A percentile compares a stretch with the other conserved stretches of the same genome.
phyloP scores from a whole-genome alignment of 1,140 invertebrate species.

The Papilio xuthus region DNA sequence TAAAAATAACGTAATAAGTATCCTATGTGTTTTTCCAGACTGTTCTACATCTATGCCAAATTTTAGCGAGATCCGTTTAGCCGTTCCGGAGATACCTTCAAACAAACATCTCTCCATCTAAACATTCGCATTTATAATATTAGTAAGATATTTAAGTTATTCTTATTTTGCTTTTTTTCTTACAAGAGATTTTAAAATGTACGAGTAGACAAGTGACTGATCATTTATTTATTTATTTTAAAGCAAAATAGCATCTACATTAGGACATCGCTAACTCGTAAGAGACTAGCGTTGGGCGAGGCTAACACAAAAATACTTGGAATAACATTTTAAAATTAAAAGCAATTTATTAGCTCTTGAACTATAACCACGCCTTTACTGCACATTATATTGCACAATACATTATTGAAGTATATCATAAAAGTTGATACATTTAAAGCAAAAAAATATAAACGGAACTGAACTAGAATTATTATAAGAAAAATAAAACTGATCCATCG shows the following conservation, averaged over 20 bases:
- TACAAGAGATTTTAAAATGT: too few relatives aligned
- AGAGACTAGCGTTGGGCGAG: not conserved
- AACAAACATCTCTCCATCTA: too few relatives aligned
- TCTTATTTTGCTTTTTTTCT: too few relatives aligned
- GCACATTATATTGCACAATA: not conserved
- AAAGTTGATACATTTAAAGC: constrained; percentile 14
- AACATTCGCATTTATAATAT: too few relatives aligned
- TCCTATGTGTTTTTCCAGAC: too few relatives aligned
- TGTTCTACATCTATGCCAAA: too few relatives aligned
- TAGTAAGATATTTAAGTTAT: too few relatives aligned
- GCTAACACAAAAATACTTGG: not conserved
- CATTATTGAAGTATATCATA: constrained; percentile 27
- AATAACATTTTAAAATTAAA: constrained; percentile 2
- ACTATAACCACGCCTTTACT: constrained; percentile 10
- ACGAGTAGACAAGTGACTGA: too few relatives aligned
- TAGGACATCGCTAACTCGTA: not conserved
- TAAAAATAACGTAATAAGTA: too few relatives aligned
- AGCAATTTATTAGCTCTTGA: not conserved
- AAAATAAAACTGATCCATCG: not conserved
- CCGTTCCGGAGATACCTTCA: too few relatives aligned
- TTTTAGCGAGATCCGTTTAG: too few relatives aligned
- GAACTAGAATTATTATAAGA: not conserved
- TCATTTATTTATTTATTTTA: too few relatives aligned
- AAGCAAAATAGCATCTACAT: not conserved
- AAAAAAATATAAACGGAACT: constrained; percentile 12